Evolutionary conservation across 2,888 invertebrate species (phyloP).

Genomic region (Ferdinandea cuprea): DNA sequence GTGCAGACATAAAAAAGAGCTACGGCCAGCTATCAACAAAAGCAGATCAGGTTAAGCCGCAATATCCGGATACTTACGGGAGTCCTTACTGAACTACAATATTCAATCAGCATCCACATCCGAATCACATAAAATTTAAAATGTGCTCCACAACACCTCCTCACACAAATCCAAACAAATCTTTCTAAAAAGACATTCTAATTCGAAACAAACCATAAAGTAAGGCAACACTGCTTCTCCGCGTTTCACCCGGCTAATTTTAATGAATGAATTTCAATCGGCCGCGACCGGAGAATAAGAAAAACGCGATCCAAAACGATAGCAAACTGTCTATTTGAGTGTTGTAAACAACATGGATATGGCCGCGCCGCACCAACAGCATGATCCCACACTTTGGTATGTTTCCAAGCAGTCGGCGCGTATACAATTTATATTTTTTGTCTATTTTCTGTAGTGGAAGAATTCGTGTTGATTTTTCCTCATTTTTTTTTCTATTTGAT

Average conservation of each 20-base stretch:
- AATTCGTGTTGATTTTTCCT: too few species aligned
- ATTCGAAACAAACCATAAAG: background rate
- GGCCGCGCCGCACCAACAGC: slow-evolving; percentile 3
- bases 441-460: slow-evolving; percentile 8
- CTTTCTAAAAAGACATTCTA: background rate
- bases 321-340: slow-evolving; percentile 43
- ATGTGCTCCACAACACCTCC: slow-evolving; percentile 17
- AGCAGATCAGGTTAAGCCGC: too few species aligned
- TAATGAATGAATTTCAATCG: slow-evolving; percentile 69
- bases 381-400: slow-evolving; percentile 16
- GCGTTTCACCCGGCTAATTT: slow-evolving; percentile 32
- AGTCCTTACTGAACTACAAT: too few species aligned
- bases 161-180: background rate
- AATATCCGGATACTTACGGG: too few species aligned
- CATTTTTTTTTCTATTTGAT: slow-evolving; percentile 3
- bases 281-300: slow-evolving; percentile 19
- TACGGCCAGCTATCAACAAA: too few species aligned
- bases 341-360: slow-evolving; percentile 45
- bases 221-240: slow-evolving; percentile 11
- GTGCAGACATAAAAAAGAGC: too few species aligned
- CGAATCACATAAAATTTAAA: background rate
- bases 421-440: background rate
- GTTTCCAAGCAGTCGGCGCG: background rate
- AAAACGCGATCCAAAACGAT: slow-evolving; percentile 45
- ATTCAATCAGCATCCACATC: too few species aligned